Percentiles rank a stretch among this genome's conserved stretches.
phyloP scores from a whole-genome alignment of 1,140 invertebrate genomes.

The Carposina sasakii region DNA sequence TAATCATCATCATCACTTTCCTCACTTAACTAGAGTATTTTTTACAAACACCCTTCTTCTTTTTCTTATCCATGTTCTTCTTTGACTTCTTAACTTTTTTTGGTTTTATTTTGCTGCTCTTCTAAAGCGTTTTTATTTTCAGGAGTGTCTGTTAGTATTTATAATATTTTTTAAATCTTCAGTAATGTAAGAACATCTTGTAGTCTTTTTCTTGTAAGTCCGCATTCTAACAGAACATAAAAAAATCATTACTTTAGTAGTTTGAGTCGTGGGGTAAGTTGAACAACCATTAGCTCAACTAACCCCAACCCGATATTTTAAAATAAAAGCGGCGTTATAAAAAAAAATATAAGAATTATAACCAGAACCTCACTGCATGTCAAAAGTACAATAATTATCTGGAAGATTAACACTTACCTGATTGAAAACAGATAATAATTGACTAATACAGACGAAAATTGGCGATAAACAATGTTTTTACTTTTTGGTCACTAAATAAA shows the following conservation, averaged over 20 bases:
- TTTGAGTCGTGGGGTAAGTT: neutral
- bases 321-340: neutral
- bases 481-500: neutral
- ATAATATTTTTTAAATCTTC: constrained; percentile 24
- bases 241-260: constrained; percentile 19
- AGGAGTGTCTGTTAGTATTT: constrained; percentile 25
- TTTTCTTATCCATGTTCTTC: constrained; percentile 20
- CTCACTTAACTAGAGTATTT: constrained; percentile 33
- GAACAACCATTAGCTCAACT: neutral
- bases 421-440: neutral
- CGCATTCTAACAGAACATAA: constrained; percentile 24
- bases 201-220: constrained; percentile 24
- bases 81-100: constrained; percentile 29
- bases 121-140: constrained; percentile 19
- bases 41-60: constrained; percentile 24
- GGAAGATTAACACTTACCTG: constrained; percentile 3
- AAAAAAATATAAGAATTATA: neutral
- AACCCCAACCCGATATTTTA: neutral
- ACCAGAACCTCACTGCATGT: neutral
- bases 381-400: constrained; percentile 1
- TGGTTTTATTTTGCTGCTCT: constrained; percentile 24
- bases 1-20: constrained; percentile 28
- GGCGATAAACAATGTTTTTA: neutral
- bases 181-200: constrained; percentile 24
- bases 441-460: neutral